These are phyloP conservation scores for Tubiluchus corallicola DNA, from an alignment of 2,888 invertebrate genomes.

Conservation along the genomic window DNA sequence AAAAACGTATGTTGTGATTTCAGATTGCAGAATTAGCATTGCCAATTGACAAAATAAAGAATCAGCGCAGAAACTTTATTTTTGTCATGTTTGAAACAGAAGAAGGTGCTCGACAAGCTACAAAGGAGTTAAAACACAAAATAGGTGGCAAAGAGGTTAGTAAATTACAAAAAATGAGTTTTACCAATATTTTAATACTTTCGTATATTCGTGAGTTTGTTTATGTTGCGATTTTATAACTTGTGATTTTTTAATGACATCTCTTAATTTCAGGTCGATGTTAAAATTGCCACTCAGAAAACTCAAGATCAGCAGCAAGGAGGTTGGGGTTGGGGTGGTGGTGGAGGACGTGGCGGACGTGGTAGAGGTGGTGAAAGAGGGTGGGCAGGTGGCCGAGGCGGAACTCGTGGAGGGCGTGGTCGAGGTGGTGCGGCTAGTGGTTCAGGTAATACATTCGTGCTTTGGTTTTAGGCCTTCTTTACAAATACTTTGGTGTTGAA, in stretches of 20 bases:
- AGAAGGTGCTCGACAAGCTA: constrained; percentile 72
- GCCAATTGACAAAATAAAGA: constrained; percentile 92
- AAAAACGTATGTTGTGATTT: too few relatives aligned
- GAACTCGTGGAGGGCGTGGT: too few relatives aligned
- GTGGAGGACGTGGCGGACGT: constrained; percentile 20
- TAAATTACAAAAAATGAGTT: constrained; percentile 9
- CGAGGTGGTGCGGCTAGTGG: not conserved
- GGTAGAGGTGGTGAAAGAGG: constrained; percentile 25
- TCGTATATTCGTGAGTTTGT: not conserved
- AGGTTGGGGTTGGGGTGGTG: constrained; percentile 15
- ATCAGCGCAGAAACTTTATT: constrained; percentile 88
- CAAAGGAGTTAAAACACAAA: constrained; percentile 77
- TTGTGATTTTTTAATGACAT: not conserved
- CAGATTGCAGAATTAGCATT: constrained; percentile 87
- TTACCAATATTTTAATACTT: not conserved
- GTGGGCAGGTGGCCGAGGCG: constrained; percentile 32
- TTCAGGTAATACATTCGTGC: too few relatives aligned
- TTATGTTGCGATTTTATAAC: too few relatives aligned
- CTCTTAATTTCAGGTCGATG: not conserved
- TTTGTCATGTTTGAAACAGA: constrained; percentile 94
- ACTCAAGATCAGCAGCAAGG: constrained; percentile 12
- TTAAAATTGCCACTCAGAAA: not conserved
- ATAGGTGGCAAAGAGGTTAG: constrained; percentile 65
- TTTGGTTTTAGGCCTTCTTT: too few relatives aligned
- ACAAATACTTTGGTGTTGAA: too few relatives aligned